Percentiles rank a stretch among this genome's conserved stretches.
These are phyloP conservation scores for Rhinichthys klamathensis DNA, from an alignment of 2,113 vertebrate genomes.

Conservation along the genomic window DNA sequence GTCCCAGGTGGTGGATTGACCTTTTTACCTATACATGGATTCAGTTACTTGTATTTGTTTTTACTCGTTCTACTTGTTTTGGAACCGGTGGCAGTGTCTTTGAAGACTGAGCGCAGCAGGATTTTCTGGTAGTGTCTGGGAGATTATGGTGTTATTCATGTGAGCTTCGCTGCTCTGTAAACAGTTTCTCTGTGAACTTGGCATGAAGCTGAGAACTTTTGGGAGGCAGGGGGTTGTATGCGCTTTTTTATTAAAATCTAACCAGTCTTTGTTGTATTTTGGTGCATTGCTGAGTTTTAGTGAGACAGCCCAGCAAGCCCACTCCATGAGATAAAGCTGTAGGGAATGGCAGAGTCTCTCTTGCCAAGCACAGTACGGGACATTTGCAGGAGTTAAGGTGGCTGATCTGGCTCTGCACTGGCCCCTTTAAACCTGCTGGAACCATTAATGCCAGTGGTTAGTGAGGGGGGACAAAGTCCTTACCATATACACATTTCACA, in stretches of 20 bases:
- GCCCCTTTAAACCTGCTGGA: neutral
- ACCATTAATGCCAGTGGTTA: neutral
- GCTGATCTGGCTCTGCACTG: neutral
- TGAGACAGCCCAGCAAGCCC: neutral
- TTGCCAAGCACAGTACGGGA: neutral
- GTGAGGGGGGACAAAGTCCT: neutral
- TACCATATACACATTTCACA: neutral
- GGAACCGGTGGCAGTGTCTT: slow-evolving; percentile 2
- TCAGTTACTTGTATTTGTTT: slow-evolving; percentile 36
- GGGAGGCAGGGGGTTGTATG: neutral
- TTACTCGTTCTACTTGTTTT: slow-evolving; percentile 25
- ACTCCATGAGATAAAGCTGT: neutral
- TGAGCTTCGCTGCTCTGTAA: slow-evolving; percentile 22
- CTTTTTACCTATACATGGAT: slow-evolving; percentile 12
- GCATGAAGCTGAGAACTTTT: slow-evolving; percentile 24
- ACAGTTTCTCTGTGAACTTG: slow-evolving; percentile 20
- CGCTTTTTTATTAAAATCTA: slow-evolving; percentile 21
- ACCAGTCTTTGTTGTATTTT: slow-evolving; percentile 29
- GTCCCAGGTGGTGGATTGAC: slow-evolving; percentile 12
- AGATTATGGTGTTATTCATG: slow-evolving; percentile 24
- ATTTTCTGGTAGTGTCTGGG: slow-evolving; percentile 23
- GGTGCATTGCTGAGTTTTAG: slow-evolving; percentile 19
- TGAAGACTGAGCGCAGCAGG: slow-evolving; percentile 14
- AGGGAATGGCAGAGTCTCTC: neutral
- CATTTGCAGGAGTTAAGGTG: neutral